phyloP scores from a whole-genome alignment of 2,113 vertebrate species.

The Pyrgilauda ruficollis region DNA sequence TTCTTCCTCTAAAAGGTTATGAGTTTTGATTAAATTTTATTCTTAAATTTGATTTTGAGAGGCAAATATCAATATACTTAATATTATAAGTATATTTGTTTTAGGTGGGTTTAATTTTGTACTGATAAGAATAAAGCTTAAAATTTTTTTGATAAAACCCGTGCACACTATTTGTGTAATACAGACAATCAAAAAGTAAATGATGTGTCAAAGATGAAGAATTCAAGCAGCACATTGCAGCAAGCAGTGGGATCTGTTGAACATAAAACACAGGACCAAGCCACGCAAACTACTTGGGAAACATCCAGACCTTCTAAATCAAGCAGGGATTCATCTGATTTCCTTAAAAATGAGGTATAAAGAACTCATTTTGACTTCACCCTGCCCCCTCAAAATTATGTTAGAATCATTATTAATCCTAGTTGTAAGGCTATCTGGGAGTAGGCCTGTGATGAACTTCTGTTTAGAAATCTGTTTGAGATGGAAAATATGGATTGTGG shows the following conservation, averaged over 20 bases:
- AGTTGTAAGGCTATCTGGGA: background rate
- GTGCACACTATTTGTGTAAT: background rate
- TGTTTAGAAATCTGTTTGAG: background rate
- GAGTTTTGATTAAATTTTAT: background rate
- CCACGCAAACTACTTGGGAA: slow-evolving; percentile 79
- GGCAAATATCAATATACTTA: background rate
- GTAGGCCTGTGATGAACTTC: background rate
- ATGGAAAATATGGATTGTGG: background rate
- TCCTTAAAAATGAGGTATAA: slow-evolving; percentile 81
- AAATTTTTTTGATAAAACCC: background rate
- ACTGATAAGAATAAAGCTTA: background rate
- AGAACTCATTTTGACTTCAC: background rate
- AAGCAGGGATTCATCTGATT: slow-evolving; percentile 36
- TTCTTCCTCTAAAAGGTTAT: background rate
- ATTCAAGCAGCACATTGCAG: background rate
- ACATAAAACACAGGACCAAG: slow-evolving; percentile 46
- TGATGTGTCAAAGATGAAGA: slow-evolving; percentile 43
- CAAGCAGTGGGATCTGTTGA: background rate
- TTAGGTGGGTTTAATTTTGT: background rate
- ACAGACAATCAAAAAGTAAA: slow-evolving; percentile 63
- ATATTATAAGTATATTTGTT: background rate
- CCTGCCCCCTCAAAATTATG: background rate
- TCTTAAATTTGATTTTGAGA: background rate
- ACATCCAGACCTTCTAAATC: slow-evolving; percentile 28
- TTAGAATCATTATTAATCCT: background rate